Base-by-base conservation (phyloP, 2,888 invertebrate genomes). In the Diarsia dahlii region DNA sequence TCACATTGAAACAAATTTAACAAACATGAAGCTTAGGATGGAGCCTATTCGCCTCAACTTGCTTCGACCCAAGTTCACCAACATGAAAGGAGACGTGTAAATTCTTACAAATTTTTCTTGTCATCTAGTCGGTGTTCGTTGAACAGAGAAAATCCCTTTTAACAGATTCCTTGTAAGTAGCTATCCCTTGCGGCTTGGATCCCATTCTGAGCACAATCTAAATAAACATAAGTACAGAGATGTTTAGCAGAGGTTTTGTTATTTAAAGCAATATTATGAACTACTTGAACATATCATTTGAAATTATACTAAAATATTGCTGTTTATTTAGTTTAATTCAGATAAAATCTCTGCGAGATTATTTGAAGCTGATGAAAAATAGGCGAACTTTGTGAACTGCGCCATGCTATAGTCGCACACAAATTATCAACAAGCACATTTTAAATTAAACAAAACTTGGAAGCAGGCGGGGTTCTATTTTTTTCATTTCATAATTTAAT, bases 311-410 rank as follows among this genome's bases (percentile, higher is more conserved):
- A 18, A 52, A 62, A 62, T 54, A 54, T 62, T 54, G 8, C 13
- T 48, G n/a, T 50, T 45, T 39, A 39, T 34, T 48, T 12, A 70
- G 28, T 50, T 56, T 50, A 28, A 34, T 63, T 58, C 28, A 15
- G 20, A 48, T 8, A 34, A 82, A 66, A 82, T 45, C 28, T 4
- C 12, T 46, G 15, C 13, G 54, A 66, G 20, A 45, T 69, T 71
- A 73, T 63, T 74, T 78, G 50, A 65, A 67, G 12, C 71, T 72
- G 66, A 75, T 69, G 77, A 71, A 74, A 80, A 83, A 74, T 80
- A 70, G 58, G n/a, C 28, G 23, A 76, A 76, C n/a, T 80, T 73
- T 62, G 45, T 15, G 63, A 68, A 45, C 48, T 63, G 34, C 15
- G 60, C n/a, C n/a, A n/a, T n/a, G n/a, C n/a, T n/a, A n/a, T n/a